phyloP scores from a whole-genome alignment of 1,140 invertebrate species.

The Melanaphis sacchari region DNA sequence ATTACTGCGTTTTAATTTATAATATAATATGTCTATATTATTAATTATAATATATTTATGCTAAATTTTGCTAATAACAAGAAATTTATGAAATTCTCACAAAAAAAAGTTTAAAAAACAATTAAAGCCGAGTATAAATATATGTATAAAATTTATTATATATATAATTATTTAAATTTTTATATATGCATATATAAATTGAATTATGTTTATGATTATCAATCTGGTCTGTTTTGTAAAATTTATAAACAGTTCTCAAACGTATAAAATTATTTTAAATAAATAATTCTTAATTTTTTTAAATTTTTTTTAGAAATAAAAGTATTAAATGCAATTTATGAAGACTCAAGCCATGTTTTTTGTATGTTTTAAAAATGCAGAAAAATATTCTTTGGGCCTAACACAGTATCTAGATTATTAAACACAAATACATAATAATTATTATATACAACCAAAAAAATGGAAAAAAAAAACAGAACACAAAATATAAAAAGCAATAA shows the following conservation, averaged over 20 bases:
- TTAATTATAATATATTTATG: constrained; percentile 49
- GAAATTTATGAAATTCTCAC: constrained; percentile 48
- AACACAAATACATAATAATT: constrained; percentile 34
- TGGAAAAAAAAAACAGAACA: constrained; percentile 47
- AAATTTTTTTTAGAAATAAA: constrained; percentile 45
- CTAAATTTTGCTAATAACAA: constrained; percentile 57
- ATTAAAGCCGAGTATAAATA: constrained; percentile 40
- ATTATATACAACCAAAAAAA: constrained; percentile 52
- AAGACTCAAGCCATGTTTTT: constrained; percentile 35
- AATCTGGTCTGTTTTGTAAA: constrained; percentile 54
- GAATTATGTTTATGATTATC: constrained; percentile 55
- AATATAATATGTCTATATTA: constrained; percentile 53
- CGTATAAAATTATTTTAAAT: constrained; percentile 50
- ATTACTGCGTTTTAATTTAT: constrained; percentile 35
- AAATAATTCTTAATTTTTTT: constrained; percentile 50
- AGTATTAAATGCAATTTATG: constrained; percentile 53
- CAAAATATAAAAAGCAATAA: constrained; percentile 56
- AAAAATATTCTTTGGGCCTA: constrained; percentile 49
- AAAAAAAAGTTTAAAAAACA: constrained; percentile 41
- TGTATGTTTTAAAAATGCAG: constrained; percentile 31
- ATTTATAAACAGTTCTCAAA: constrained; percentile 42
- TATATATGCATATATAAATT: constrained; percentile 54
- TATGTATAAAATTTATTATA: constrained; percentile 50
- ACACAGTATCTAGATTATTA: constrained; percentile 14
- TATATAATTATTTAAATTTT: constrained; percentile 42